A percentile compares a stretch with the other conserved stretches of the same genome.
Conservation (phyloP, 30 jellyfish, hydroid and myxozoan genomes). For the Hydractinia echinata region DNA sequence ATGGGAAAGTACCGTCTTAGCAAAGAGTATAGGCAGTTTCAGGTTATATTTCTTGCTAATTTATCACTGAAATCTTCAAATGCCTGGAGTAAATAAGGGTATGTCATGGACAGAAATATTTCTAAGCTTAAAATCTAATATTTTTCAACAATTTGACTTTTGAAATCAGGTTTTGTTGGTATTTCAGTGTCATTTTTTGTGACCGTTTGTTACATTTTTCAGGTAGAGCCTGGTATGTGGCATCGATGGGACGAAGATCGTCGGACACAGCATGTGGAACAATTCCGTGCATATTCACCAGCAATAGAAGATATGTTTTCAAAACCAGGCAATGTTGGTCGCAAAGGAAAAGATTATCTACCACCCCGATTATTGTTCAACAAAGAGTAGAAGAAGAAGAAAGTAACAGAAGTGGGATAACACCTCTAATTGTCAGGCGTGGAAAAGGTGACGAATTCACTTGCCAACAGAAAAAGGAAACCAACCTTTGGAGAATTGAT, state of each 20-base stretch:
- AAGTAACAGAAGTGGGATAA: not conserved
- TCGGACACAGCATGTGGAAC: not conserved
- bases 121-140: too few species aligned
- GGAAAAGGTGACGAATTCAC: not conserved
- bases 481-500: not conserved
- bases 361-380: not conserved
- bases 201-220: not conserved
- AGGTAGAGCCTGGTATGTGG: slow-evolving; percentile 8
- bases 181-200: too few species aligned
- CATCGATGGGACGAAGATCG: slow-evolving; percentile 4
- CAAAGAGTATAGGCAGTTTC: not conserved
- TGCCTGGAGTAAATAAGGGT: too few species aligned
- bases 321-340: slow-evolving; percentile 2
- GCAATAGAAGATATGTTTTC: not conserved
- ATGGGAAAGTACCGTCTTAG: slow-evolving; percentile 8
- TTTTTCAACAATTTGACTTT: not conserved
- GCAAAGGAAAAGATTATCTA: not conserved
- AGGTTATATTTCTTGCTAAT: not conserved
- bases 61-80: too few species aligned
- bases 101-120: too few species aligned
- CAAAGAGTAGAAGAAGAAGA: not conserved
- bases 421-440: not conserved
- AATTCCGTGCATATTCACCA: not conserved
- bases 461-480: not conserved
- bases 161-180: not conserved